Percentiles rank a stretch among this genome's conserved stretches.
These are phyloP conservation scores for Chionoecetes opilio DNA, from an alignment of 1,140 invertebrate species.

Conservation along the genomic window DNA sequence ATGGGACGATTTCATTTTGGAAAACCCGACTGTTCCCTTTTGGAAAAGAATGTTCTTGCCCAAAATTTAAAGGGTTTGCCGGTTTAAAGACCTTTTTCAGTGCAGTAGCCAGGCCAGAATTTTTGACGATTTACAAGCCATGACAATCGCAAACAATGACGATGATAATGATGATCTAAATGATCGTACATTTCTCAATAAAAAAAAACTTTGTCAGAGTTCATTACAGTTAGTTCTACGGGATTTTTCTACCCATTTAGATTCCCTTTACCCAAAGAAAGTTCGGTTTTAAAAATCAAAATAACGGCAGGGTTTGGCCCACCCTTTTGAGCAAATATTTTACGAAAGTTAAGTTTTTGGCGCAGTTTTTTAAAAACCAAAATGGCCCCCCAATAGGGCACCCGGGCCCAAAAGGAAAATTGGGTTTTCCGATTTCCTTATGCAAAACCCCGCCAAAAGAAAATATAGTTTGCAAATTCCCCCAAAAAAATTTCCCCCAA, in stretches of 20 bases:
- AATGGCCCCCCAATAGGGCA: not conserved
- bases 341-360: too few species aligned
- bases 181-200: not conserved
- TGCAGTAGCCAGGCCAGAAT: slow-evolving; percentile 7
- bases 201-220: too few species aligned
- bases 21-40: slow-evolving; percentile 50
- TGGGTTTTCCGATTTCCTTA: slow-evolving; percentile 28
- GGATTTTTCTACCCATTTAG: too few species aligned
- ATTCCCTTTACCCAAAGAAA: too few species aligned
- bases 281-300: too few species aligned
- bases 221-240: too few species aligned
- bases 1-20: too few species aligned
- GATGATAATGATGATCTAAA: not conserved
- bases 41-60: slow-evolving; percentile 34
- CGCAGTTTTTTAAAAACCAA: too few species aligned
- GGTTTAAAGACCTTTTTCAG: slow-evolving; percentile 3
- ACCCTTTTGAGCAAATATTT: too few species aligned
- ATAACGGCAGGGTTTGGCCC: too few species aligned
- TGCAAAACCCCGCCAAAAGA: not conserved
- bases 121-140: slow-evolving; percentile 14
- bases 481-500: too few species aligned
- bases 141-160: not conserved
- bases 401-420: not conserved
- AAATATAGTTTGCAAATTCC: not conserved
- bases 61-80: not conserved